These are phyloP conservation scores for Mormyrus proboscirostris DNA, from an alignment of 2,797 vertebrate genomes.

Conservation along the genomic window DNA sequence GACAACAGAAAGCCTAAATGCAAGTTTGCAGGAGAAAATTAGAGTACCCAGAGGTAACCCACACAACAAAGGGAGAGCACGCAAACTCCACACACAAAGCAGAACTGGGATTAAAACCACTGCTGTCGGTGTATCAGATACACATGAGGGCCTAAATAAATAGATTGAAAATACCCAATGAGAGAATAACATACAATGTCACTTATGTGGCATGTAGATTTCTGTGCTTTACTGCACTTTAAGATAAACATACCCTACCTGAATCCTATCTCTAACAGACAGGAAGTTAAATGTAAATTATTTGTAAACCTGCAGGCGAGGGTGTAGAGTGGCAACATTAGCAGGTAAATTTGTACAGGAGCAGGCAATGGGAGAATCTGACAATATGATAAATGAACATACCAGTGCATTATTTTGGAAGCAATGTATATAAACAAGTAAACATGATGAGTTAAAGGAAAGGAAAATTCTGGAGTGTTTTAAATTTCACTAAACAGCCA, in stretches of 20 bases:
- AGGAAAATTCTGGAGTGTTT: neutral
- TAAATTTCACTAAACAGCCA: neutral
- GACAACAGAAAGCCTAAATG: neutral
- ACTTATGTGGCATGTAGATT: neutral
- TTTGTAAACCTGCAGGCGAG: neutral
- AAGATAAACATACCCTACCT: neutral
- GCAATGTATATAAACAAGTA: neutral
- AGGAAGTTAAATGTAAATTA: neutral
- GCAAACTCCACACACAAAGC: neutral
- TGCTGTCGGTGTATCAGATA: neutral
- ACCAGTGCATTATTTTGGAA: neutral
- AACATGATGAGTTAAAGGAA: neutral
- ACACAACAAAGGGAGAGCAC: neutral
- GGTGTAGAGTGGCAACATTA: neutral
- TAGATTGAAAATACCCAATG: neutral
- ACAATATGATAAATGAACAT: neutral
- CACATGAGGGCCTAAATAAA: neutral
- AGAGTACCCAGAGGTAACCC: neutral
- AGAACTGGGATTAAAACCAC: neutral
- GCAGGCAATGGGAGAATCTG: neutral
- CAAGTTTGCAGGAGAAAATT: neutral
- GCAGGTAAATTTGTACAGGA: neutral
- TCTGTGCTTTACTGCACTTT: neutral
- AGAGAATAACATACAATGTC: neutral
- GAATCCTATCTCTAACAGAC: neutral